phyloP scores from a whole-genome alignment of 2,113 vertebrate species.

The Antennarius striatus region DNA sequence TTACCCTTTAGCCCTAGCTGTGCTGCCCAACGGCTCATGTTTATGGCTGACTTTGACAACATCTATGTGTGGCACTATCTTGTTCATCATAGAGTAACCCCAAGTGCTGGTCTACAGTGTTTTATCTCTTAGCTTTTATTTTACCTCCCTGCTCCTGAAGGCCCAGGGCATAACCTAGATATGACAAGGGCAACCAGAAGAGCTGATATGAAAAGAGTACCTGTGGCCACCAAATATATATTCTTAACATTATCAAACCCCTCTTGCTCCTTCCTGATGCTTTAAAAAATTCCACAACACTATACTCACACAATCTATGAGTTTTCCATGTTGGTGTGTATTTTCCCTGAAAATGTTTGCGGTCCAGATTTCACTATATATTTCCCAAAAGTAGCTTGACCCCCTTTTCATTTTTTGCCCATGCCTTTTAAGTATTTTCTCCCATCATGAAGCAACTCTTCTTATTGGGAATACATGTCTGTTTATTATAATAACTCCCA shows the following conservation, averaged over 20 bases:
- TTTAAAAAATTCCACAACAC: conserved; percentile 18
- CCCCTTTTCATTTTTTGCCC: no score
- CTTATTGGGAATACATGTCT: no score
- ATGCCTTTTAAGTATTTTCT: no score
- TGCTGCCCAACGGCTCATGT: conserved; percentile 21
- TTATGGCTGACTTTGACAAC: conserved; percentile 37
- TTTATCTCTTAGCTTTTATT: conserved; percentile 38
- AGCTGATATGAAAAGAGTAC: conserved; percentile 40
- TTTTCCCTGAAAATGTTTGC: no score
- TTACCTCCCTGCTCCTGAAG: conserved; percentile 13
- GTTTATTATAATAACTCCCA: no score
- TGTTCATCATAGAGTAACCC: conserved; percentile 24
- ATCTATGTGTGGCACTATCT: conserved; percentile 23
- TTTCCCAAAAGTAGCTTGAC: no score
- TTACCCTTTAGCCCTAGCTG: conserved; percentile 21
- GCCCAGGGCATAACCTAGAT: conserved; percentile 42
- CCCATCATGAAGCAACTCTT: no score
- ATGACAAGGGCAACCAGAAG: conserved; percentile 22
- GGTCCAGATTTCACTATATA: no score
- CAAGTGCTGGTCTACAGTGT: conserved; percentile 7
- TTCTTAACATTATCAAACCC: conserved; percentile 36
- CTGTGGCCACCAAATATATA: conserved; percentile 42
- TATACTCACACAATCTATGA: not conserved
- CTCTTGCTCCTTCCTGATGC: conserved; percentile 39
- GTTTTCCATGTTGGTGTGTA: no score